Evolutionary conservation across 2,888 invertebrate genomes (phyloP).

Genomic region (Abrostola triplasia): DNA sequence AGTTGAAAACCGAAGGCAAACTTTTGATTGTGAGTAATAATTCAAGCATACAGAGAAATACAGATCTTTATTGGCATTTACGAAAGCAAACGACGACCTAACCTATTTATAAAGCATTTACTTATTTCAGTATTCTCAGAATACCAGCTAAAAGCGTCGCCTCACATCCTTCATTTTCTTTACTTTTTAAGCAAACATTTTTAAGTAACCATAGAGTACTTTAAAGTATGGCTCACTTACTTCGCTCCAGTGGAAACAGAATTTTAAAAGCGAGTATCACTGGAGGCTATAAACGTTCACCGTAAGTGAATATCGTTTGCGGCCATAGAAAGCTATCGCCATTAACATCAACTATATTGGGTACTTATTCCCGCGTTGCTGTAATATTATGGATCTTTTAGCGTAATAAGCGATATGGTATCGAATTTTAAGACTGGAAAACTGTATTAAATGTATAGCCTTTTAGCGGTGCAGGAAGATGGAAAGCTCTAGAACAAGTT

Average conservation of each 20-base stretch:
- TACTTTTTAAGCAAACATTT: background rate
- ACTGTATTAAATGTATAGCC: background rate
- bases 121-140: no score
- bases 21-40: no score
- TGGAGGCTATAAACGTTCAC: conserved; percentile 13
- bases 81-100: no score
- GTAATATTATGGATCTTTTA: conserved; percentile 17
- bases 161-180: no score
- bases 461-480: no score
- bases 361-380: conserved; percentile 22
- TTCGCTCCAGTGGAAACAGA: conserved; percentile 36
- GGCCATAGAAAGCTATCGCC: conserved; percentile 27
- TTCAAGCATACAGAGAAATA: no score
- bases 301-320: conserved; percentile 46
- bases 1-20: no score
- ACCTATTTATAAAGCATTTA: no score
- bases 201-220: background rate
- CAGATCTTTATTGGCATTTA: no score
- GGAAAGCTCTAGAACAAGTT: no score
- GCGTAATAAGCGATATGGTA: conserved; percentile 3
- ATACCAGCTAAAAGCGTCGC: no score
- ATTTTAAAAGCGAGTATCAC: conserved; percentile 40
- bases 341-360: conserved; percentile 36
- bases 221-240: conserved; percentile 43
- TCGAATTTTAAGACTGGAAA: background rate